Percentiles rank a stretch among this genome's conserved stretches.
Evolutionary conservation across 2,888 invertebrate genomes (phyloP).

Genomic region (Diarsia brunnea): DNA sequence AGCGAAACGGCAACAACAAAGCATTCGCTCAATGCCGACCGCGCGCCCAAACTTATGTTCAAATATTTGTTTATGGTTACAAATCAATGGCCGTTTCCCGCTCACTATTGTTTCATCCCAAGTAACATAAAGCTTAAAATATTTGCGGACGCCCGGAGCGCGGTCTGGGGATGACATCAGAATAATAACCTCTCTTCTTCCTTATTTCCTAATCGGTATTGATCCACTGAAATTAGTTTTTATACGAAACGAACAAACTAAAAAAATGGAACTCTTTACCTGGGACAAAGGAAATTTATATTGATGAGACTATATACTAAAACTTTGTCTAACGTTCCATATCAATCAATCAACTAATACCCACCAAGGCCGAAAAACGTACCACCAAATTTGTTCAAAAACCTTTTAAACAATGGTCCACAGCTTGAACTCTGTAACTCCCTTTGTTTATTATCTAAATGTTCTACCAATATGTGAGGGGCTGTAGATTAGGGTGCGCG

Average conservation of each 20-base stretch:
- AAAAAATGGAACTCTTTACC: background rate
- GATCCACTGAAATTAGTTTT: constrained; percentile 61
- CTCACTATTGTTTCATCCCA: constrained; percentile 63
- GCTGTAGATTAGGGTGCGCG: constrained; percentile 64
- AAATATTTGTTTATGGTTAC: constrained; percentile 61
- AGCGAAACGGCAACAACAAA: constrained; percentile 42
- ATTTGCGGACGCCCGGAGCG: constrained; percentile 62
- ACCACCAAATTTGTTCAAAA: constrained; percentile 62
- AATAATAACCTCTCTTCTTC: constrained; percentile 71
- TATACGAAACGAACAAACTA: constrained; percentile 25
- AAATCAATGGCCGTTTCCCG: constrained; percentile 61
- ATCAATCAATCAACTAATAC: constrained; percentile 41
- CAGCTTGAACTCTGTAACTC: constrained; percentile 47
- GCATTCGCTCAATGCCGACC: constrained; percentile 35
- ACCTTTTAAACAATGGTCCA: constrained; percentile 64
- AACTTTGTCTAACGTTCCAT: constrained; percentile 13
- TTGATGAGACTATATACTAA: background rate
- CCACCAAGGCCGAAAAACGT: constrained; percentile 36
- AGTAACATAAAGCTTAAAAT: constrained; percentile 68
- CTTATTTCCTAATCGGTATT: constrained; percentile 71
- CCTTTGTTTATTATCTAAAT: constrained; percentile 68
- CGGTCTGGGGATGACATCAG: constrained; percentile 73
- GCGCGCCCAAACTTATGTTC: constrained; percentile 54
- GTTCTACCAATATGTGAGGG: constrained; percentile 65
- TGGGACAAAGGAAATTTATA: constrained; percentile 27